Evolutionary conservation across 2,113 vertebrate species (phyloP).

Genomic region (Pseudorhombus dupliciocellatus): DNA sequence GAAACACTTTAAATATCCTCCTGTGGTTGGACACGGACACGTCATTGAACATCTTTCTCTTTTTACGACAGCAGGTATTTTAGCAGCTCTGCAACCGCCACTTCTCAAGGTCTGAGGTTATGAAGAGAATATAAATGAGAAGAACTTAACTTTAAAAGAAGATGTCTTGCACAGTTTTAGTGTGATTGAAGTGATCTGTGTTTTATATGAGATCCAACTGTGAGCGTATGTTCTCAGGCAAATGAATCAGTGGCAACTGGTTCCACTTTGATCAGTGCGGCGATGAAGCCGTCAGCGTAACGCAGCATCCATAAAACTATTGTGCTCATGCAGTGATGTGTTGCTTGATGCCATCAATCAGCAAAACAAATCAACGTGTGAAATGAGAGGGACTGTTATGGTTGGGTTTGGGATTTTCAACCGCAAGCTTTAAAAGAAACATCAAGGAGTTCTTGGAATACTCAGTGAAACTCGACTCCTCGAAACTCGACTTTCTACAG

Average conservation of each 20-base stretch:
- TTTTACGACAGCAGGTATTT: background rate
- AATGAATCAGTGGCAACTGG: background rate
- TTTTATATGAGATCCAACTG: background rate
- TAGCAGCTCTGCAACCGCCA: background rate
- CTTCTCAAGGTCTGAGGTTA: background rate
- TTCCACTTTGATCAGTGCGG: background rate
- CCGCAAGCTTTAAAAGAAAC: conserved; percentile 27
- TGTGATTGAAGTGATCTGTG: background rate
- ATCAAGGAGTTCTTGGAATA: conserved; percentile 53
- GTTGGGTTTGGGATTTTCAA: conserved; percentile 36
- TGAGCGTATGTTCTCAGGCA: background rate
- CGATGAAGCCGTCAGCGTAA: background rate
- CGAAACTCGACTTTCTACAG: conserved; percentile 31
- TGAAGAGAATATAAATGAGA: background rate
- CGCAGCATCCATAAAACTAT: background rate
- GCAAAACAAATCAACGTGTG: conserved; percentile 7
- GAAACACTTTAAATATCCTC: no score
- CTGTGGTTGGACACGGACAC: background rate
- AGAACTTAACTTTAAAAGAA: background rate
- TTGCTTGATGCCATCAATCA: background rate
- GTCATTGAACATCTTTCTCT: background rate
- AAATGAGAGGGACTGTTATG: conserved; percentile 23
- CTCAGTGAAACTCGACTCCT: conserved; percentile 38
- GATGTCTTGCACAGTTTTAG: background rate
- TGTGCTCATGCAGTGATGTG: background rate